Conservation (phyloP, 2,113 vertebrate species). For the Murina feae region DNA sequence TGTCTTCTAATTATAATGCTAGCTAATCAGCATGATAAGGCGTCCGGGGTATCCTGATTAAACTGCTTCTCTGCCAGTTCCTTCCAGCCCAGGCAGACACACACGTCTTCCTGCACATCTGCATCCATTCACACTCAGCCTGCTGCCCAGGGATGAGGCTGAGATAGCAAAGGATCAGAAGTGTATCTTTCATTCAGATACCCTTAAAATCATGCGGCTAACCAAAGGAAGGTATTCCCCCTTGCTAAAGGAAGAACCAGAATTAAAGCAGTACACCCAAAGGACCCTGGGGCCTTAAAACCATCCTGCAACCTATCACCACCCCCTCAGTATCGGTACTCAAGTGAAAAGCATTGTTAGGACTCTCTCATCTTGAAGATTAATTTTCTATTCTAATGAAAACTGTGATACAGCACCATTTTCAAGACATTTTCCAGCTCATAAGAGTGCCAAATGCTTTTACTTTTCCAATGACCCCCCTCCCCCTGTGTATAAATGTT, state of each 20-base stretch:
- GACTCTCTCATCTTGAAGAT: slow-evolving; percentile 32
- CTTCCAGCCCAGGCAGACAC: slow-evolving; percentile 14
- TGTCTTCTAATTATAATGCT: slow-evolving; percentile 12
- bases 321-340: slow-evolving; percentile 54
- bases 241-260: slow-evolving; percentile 26
- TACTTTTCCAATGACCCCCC: neutral
- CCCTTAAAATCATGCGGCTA: neutral
- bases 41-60: neutral
- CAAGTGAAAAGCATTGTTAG: slow-evolving; percentile 32
- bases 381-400: slow-evolving; percentile 37
- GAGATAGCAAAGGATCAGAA: neutral
- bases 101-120: neutral
- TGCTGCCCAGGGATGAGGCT: neutral
- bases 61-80: neutral
- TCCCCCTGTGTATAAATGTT: neutral
- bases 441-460: neutral
- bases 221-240: slow-evolving; percentile 15
- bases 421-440: neutral
- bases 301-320: slow-evolving; percentile 37
- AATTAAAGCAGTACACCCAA: slow-evolving; percentile 42
- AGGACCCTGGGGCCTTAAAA: neutral
- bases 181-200: slow-evolving; percentile 11
- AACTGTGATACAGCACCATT: neutral
- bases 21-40: neutral
- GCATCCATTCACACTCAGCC: neutral